phyloP scores from a whole-genome alignment of 2,113 vertebrate genomes.

The Setophaga kirtlandii region DNA sequence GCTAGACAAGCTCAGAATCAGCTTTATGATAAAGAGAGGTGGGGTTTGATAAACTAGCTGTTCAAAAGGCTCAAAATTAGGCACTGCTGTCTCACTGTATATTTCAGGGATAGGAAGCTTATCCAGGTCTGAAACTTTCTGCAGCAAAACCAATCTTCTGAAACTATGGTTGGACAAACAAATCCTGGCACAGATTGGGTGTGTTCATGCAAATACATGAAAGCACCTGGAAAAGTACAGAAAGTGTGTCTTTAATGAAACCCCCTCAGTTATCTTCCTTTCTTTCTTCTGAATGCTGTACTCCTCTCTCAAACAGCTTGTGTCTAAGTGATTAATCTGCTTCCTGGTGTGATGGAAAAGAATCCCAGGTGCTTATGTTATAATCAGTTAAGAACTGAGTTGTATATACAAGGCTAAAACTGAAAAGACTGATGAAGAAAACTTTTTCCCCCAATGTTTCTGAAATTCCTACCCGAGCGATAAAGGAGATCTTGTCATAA shows the following conservation, averaged over 20 bases:
- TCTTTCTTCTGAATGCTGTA: not conserved
- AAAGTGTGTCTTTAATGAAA: not conserved
- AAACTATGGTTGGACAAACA: not conserved
- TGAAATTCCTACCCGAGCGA: not conserved
- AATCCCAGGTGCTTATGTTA: not conserved
- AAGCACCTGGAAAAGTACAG: not conserved
- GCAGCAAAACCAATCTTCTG: not conserved
- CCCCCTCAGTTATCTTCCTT: not conserved
- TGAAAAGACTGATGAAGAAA: not conserved
- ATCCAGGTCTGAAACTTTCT: not conserved
- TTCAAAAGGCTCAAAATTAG: not conserved
- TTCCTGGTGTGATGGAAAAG: not conserved
- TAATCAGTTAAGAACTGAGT: not conserved
- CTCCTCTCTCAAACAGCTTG: not conserved
- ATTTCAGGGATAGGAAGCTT: not conserved
- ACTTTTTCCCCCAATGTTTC: not conserved
- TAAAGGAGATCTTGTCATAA: not conserved
- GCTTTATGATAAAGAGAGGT: not conserved
- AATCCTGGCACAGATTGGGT: not conserved
- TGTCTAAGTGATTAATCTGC: not conserved
- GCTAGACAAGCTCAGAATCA: not conserved
- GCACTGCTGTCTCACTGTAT: rapidly evolving
- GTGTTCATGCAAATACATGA: not conserved
- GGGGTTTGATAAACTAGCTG: not conserved
- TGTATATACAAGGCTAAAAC: not conserved